Percentiles rank a stretch among this genome's conserved stretches.
phyloP scores from a whole-genome alignment of 2,797 vertebrate species.

The Syngnathus rostellatus region DNA sequence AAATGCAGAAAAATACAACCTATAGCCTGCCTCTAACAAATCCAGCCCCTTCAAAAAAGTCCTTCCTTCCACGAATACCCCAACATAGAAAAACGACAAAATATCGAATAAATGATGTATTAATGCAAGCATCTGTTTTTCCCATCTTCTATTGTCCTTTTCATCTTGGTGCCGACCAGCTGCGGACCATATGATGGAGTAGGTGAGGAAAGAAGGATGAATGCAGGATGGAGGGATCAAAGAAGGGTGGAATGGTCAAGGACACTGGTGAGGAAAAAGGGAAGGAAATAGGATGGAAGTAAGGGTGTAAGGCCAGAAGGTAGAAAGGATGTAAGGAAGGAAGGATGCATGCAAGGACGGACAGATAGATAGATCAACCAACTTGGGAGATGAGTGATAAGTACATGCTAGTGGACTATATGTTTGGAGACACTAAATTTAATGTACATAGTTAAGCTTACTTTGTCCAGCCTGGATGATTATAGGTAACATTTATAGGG shows the following conservation, averaged over 20 bases:
- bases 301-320: not conserved
- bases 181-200: not conserved
- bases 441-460: not conserved
- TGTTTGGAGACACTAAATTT: not conserved
- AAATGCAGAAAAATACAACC: conserved; percentile 48
- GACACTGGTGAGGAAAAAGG: not conserved
- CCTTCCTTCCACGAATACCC: not conserved
- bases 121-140: not conserved
- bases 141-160: not conserved
- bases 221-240: not conserved
- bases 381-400: not conserved
- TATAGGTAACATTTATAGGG: not conserved
- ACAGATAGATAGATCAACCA: not conserved
- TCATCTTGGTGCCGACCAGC: not conserved
- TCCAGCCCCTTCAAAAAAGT: conserved; percentile 23
- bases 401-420: not conserved
- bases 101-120: not conserved
- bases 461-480: conserved; percentile 3
- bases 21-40: conserved; percentile 25
- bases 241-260: not conserved
- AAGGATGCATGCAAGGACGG: not conserved
- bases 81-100: not conserved
- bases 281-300: too few species aligned
- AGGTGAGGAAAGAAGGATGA: not conserved
- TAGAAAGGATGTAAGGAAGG: not conserved